These are phyloP conservation scores for Patella ulyssiponensis DNA, from an alignment of 2,888 invertebrate species.

Conservation along the genomic window DNA sequence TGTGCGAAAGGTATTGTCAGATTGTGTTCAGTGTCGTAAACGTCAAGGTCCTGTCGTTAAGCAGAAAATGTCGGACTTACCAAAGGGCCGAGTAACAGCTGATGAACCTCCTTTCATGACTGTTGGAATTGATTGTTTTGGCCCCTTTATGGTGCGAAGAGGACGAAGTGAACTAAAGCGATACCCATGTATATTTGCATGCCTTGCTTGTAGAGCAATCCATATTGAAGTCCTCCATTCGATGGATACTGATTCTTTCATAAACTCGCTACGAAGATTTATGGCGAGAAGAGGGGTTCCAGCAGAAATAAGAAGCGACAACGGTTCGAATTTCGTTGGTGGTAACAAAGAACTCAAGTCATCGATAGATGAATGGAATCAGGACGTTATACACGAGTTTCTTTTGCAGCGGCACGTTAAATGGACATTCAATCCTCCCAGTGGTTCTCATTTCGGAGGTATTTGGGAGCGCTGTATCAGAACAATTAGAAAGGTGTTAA, in stretches of 20 bases:
- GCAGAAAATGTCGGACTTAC: conserved; percentile 33
- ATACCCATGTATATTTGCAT: conserved; percentile 38
- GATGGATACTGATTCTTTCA: no score
- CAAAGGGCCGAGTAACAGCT: conserved; percentile 27
- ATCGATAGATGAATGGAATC: conserved; percentile 2
- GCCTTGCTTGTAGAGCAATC: conserved; percentile 27
- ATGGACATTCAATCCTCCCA: conserved; percentile 40
- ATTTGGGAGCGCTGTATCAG: conserved; percentile 30
- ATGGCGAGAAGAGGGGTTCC: conserved; percentile 21
- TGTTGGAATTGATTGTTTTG: conserved; percentile 39
- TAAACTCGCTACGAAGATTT: conserved; percentile 30
- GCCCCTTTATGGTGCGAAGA: conserved; percentile 31
- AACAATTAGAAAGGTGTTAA: conserved; percentile 13
- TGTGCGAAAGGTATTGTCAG: no score
- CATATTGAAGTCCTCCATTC: conserved; percentile 29
- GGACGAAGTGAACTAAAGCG: conserved; percentile 27
- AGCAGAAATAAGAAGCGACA: conserved; percentile 23
- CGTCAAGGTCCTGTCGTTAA: no score
- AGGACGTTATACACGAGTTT: conserved; percentile 5
- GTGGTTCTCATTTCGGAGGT: conserved; percentile 37
- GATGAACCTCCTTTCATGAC: conserved; percentile 34
- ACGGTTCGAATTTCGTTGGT: conserved; percentile 30
- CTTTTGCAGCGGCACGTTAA: conserved; percentile 14
- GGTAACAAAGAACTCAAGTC: conserved; percentile 14
- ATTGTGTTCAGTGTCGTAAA: no score